Percentiles rank a stretch among this genome's conserved stretches.
These are phyloP conservation scores for Scomberomorus guttatus DNA, from an alignment of 2,797 vertebrate species.

Conservation along the genomic window DNA sequence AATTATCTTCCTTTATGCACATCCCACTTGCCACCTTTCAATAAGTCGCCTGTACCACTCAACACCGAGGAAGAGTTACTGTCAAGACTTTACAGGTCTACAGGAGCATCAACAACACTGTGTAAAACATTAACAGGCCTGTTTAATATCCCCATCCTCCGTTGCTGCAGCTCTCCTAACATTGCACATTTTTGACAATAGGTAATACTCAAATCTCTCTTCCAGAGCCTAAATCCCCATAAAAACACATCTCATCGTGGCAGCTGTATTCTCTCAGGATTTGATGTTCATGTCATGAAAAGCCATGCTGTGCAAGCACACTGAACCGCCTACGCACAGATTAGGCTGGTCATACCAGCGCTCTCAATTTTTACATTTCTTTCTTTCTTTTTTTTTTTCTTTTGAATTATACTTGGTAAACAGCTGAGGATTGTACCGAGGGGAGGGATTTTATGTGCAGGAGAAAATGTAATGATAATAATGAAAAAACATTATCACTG, in stretches of 20 bases:
- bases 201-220: constrained; percentile 78
- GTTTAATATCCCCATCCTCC: constrained; percentile 72
- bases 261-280: constrained; percentile 79
- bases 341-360: constrained; percentile 75
- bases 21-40: constrained; percentile 66
- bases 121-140: constrained; percentile 81
- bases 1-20: constrained; percentile 56
- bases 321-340: constrained; percentile 76
- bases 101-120: constrained; percentile 70
- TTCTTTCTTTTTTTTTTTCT: constrained; percentile 30
- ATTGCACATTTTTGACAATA: constrained; percentile 75
- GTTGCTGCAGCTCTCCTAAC: constrained; percentile 53
- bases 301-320: constrained; percentile 66
- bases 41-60: constrained; percentile 55
- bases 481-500: constrained; percentile 34
- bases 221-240: constrained; percentile 80
- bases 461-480: constrained; percentile 49
- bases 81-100: constrained; percentile 71
- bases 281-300: constrained; percentile 80
- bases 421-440: constrained; percentile 63
- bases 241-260: constrained; percentile 77
- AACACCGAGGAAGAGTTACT: constrained; percentile 54
- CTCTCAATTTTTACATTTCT: constrained; percentile 59
- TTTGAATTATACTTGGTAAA: constrained; percentile 76
- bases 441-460: constrained; percentile 54